Evolutionary conservation across 2,113 vertebrate genomes (phyloP).

Genomic region (Cyprichromis sp.): DNA sequence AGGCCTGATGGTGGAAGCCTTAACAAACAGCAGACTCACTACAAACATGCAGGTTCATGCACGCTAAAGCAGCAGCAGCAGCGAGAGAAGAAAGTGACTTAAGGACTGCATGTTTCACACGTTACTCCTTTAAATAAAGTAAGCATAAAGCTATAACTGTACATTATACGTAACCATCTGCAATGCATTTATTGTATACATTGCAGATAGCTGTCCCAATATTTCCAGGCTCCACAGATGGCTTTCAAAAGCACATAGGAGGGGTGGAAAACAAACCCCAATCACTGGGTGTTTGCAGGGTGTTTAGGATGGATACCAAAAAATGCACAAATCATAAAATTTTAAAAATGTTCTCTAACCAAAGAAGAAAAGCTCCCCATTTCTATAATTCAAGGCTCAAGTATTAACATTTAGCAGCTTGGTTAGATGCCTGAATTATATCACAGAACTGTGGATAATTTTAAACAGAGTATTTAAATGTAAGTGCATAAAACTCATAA

Average conservation of each 20-base stretch:
- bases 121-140: background rate
- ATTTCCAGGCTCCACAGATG: constrained; percentile 43
- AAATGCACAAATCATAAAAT: background rate
- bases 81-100: background rate
- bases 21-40: background rate
- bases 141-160: background rate
- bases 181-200: background rate
- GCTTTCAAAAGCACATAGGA: fast-evolving
- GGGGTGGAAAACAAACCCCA: background rate
- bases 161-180: background rate
- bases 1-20: background rate
- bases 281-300: background rate
- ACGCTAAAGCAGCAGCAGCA: background rate
- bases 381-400: background rate
- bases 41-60: constrained; percentile 49
- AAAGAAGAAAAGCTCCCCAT: background rate
- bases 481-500: background rate
- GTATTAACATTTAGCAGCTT: background rate
- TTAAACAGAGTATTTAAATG: background rate
- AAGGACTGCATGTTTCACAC: background rate
- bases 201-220: constrained; percentile 14
- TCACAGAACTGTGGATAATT: background rate
- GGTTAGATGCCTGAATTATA: background rate
- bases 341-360: background rate
- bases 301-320: background rate